Base-by-base conservation (phyloP, 2,113 vertebrate genomes). In the Cygnus atratus region DNA sequence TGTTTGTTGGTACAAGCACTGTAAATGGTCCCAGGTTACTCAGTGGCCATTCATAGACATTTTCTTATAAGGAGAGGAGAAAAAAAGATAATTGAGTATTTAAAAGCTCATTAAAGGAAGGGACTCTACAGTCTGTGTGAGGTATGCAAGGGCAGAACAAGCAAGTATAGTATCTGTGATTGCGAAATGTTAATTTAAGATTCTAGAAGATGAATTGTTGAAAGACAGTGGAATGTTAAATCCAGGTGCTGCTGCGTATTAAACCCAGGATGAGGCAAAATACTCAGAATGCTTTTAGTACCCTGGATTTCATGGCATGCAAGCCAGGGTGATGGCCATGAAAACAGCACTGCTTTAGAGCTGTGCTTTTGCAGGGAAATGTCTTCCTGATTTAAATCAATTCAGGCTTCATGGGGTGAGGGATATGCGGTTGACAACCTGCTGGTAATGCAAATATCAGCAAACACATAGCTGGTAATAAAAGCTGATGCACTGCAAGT, bases 21-120 rank as follows among this genome's bases (percentile, higher is more conserved):
- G 99, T 99, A 97, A 99, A 99, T 1, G 99, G 99, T 93, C 99
- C 99, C 85, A 99, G 92, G 44, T 97, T 97, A 82, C 97, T 98
- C 68, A 99, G 94, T 3, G 97, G 98, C 99, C 99, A 99, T 24
- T 98, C 98, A 13, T 99, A 97, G 72, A 71, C 90, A 43, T 98
- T 97, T 84, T 95, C 99, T 99, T 93, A 43, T 25, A 29, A 91
- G 91, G 79, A 39, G 57, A 93, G 52, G 81, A 10, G 37, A 84
- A 63, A 75, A 16, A 35, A 46, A 79, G 58, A 19, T 58, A 91
- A 74, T 67, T 58, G 18, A 22, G 3, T 82, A 33, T 71, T 70
- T 44, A 75, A 79, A 73, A 86, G 4, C 17, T 85, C 2, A 12
- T 41, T 80, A 4, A 6, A 52, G 17, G 46, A 86, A 84, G n/a